Evolutionary conservation across 2,888 invertebrate species (phyloP), one percentile per base, ranked within the genome.

Genomic region (Pterostichus niger): DNA sequence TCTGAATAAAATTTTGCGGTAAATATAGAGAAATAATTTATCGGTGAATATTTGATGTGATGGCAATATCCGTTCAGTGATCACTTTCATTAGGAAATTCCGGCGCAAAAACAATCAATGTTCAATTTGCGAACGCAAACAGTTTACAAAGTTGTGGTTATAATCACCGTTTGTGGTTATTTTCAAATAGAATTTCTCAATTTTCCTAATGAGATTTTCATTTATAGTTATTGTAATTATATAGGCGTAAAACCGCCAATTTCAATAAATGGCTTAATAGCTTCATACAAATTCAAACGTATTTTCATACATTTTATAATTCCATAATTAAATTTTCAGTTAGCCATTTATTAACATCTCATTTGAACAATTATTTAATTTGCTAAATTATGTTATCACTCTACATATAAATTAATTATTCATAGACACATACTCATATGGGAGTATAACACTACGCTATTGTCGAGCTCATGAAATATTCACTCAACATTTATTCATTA

Each of bases 101-200:
- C 33, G 54, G 11, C 46, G 44, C 35, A 76, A 76, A 76, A 76
- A 76, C 54, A 40, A 35, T 40, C 54, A 76, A 76, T 76, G 52
- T 56, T 76, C 56, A 76, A 76, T 76, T 56, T 56, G 54, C 76
- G 17, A 77, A 49, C 49, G 49, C 64, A 64, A 61, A 46, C 46
- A 33, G 49, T 52, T 64, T 52, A 80, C 68, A 64, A 64, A 64
- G 64, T 49, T 80, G 68, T 49, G 80, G 80, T 80, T 68, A 52
- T 52, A 80, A 80, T 80, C 61, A 80, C 80, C 80, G 80, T 33
- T 68, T 80, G 80, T 68, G 80, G 80, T 52, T 68, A 80, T 80
- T 80, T 80, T 68, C 80, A 80, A 80, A 80, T 80, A 52, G 80
- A 33, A 80, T 68, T 80, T 80, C 80, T 80, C 80, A 64, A 68